phyloP scores from a whole-genome alignment of 2,888 invertebrate genomes.

The Ethmia dodecea region DNA sequence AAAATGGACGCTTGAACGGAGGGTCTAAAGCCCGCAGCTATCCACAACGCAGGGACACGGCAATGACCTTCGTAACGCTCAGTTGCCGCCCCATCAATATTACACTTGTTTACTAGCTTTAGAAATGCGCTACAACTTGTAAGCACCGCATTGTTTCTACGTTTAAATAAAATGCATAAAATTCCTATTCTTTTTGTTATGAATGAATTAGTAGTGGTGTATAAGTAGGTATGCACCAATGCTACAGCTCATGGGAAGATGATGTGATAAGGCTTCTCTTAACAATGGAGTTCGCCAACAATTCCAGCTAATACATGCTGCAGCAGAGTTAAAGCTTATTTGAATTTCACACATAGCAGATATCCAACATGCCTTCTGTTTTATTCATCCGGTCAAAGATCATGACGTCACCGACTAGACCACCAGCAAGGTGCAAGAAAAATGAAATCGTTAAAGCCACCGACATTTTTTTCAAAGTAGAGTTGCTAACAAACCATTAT shows the following conservation, averaged over 20 bases:
- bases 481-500: no score
- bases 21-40: slow-evolving; percentile 21
- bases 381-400: slow-evolving; percentile 45
- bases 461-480: no score
- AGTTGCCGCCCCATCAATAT: slow-evolving; percentile 16
- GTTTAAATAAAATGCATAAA: no score
- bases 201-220: no score
- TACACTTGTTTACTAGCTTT: no score
- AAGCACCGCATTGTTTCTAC: no score
- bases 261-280: neutral
- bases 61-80: slow-evolving; percentile 30
- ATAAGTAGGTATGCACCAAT: no score
- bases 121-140: no score
- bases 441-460: no score
- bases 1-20: slow-evolving; percentile 15
- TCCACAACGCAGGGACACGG: slow-evolving; percentile 17
- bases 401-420: slow-evolving; percentile 35
- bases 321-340: slow-evolving; percentile 31
- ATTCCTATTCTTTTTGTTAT: no score
- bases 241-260: neutral
- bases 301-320: slow-evolving; percentile 23
- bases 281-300: slow-evolving; percentile 4
- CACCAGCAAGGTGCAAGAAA: slow-evolving; percentile 11
- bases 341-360: slow-evolving; percentile 42
- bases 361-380: slow-evolving; percentile 37